phyloP scores from a whole-genome alignment of 1,140 invertebrate genomes.

The Drosophila busckii region DNA sequence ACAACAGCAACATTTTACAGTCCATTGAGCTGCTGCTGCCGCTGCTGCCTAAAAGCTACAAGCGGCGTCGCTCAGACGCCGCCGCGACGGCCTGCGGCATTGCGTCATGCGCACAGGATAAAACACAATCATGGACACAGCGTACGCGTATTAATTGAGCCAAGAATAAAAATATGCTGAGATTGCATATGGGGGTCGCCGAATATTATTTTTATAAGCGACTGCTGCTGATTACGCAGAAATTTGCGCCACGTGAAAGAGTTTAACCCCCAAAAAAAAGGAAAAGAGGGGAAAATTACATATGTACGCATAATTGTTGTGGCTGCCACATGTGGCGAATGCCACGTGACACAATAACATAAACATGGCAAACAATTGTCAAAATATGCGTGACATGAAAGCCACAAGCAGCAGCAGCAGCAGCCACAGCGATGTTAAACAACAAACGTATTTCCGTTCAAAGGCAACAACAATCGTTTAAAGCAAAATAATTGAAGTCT shows the following conservation, averaged over 20 bases:
- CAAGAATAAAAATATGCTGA: conserved; percentile 50
- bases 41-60: conserved; percentile 8
- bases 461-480: conserved; percentile 28
- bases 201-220: conserved; percentile 41
- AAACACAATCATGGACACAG: conserved; percentile 14
- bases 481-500: conserved; percentile 3
- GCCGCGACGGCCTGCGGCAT: conserved; percentile 38
- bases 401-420: not conserved
- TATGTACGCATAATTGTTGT: conserved; percentile 24
- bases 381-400: conserved; percentile 26
- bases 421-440: conserved; percentile 55
- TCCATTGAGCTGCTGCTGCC: conserved; percentile 54
- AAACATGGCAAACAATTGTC: conserved; percentile 52
- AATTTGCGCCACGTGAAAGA: conserved; percentile 25
- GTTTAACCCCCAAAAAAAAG: not conserved
- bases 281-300: not conserved
- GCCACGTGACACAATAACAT: conserved; percentile 67
- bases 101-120: conserved; percentile 66
- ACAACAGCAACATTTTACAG: conserved; percentile 58
- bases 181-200: conserved; percentile 35
- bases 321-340: conserved; percentile 66
- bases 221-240: conserved; percentile 62
- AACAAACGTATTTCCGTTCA: conserved; percentile 43
- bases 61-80: conserved; percentile 52
- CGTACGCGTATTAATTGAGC: conserved; percentile 54